Conservation (phyloP, 1,140 invertebrate genomes). For the Pantala flavescens region DNA sequence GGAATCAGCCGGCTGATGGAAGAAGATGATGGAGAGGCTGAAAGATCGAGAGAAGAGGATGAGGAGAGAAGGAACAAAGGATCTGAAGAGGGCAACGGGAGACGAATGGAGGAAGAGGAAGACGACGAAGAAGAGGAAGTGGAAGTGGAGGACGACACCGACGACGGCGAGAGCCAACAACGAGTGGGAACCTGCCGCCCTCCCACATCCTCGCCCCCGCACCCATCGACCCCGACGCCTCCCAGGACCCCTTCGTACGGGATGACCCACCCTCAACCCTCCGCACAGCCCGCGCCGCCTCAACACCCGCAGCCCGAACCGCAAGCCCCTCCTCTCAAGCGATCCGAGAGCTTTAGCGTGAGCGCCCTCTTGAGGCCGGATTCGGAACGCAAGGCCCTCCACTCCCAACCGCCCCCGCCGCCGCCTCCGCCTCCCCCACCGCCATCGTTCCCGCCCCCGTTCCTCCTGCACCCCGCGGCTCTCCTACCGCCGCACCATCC, state of each 20-base stretch:
- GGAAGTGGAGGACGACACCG: background rate
- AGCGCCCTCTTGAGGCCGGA: conserved; percentile 65
- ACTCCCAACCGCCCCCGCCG: conserved; percentile 28
- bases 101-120: background rate
- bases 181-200: background rate
- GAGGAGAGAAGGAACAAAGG: background rate
- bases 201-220: background rate
- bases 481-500: conserved; percentile 20
- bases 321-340: conserved; percentile 37
- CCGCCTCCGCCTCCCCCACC: conserved; percentile 25
- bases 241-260: background rate
- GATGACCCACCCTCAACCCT: background rate
- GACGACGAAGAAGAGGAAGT: background rate
- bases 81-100: background rate
- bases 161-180: background rate
- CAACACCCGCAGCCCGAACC: conserved; percentile 31
- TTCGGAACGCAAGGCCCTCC: conserved; percentile 27
- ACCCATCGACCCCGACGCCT: background rate
- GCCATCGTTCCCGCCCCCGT: conserved; percentile 20
- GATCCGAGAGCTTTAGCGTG: conserved; percentile 68
- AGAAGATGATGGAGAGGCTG: background rate
- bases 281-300: background rate
- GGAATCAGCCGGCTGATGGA: background rate
- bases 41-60: background rate
- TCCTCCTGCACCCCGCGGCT: conserved; percentile 28